phyloP scores from a whole-genome alignment of 2,797 vertebrate species.

The Hoplostethus mediterraneus region DNA sequence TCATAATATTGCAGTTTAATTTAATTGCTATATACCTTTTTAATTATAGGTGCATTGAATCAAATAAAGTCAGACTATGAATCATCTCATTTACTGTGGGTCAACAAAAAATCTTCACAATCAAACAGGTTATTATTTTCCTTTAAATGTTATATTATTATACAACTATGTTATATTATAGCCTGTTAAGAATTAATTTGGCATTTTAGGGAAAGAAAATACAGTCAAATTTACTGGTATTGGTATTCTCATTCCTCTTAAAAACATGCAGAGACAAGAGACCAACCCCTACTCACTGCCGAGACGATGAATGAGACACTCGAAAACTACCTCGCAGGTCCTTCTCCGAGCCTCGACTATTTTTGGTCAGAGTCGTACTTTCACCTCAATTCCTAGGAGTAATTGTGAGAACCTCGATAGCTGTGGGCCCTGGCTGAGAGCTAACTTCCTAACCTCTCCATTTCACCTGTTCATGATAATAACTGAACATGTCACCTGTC shows the following conservation, averaged over 20 bases:
- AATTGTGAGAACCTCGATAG: constrained; percentile 3
- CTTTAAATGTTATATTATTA: constrained; percentile 28
- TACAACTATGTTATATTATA: neutral
- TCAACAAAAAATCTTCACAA: constrained; percentile 62
- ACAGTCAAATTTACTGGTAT: neutral
- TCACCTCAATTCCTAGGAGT: neutral
- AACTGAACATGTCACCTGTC: constrained; percentile 48
- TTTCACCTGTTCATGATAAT: constrained; percentile 19
- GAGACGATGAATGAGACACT: neutral
- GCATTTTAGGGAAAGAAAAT: neutral
- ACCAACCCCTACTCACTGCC: neutral
- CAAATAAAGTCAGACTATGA: constrained; percentile 63
- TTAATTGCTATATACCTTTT: constrained; percentile 40
- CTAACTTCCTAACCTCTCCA: constrained; percentile 5
- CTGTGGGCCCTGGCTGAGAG: constrained; percentile 19
- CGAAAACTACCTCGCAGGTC: neutral
- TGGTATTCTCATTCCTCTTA: no score
- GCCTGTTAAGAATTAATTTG: constrained; percentile 5
- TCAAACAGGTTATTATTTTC: constrained; percentile 33
- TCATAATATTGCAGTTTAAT: constrained; percentile 45
- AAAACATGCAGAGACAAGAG: no score
- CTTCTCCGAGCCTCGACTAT: neutral
- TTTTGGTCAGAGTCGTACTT: neutral
- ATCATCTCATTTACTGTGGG: constrained; percentile 71
- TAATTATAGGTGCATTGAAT: constrained; percentile 75